Evolutionary conservation across 2,113 vertebrate species (phyloP).

Genomic region (Dendropsophus ebraccatus): DNA sequence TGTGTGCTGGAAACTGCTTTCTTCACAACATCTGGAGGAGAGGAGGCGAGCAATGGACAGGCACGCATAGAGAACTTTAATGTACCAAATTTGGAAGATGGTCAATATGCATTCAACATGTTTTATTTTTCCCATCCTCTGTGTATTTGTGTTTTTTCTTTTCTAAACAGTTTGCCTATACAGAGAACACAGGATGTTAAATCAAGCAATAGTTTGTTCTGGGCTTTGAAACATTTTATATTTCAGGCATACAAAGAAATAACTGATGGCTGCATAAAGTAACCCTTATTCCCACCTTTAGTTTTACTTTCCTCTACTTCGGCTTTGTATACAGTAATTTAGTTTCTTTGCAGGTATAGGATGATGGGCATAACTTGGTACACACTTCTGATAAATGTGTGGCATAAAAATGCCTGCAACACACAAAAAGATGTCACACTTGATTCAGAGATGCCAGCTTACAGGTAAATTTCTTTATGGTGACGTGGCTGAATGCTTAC

Average conservation of each 20-base stretch:
- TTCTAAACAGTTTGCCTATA: conserved; percentile 83
- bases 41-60: conserved; percentile 76
- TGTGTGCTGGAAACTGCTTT: conserved; percentile 87
- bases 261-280: conserved; percentile 47
- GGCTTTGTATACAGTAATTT: conserved; percentile 25
- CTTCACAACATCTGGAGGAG: conserved; percentile 75
- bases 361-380: conserved; percentile 15
- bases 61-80: conserved; percentile 79
- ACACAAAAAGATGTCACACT: conserved; percentile 60
- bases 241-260: conserved; percentile 68
- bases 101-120: conserved; percentile 75
- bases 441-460: conserved; percentile 67
- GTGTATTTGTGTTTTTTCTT: conserved; percentile 71
- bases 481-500: conserved; percentile 76
- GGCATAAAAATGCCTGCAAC: conserved; percentile 14
- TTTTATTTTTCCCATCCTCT: conserved; percentile 42
- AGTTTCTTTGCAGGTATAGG: conserved; percentile 22
- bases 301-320: neutral
- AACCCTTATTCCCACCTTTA: neutral
- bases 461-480: conserved; percentile 76
- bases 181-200: conserved; percentile 83
- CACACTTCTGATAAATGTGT: conserved; percentile 36
- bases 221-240: conserved; percentile 75
- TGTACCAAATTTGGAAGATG: conserved; percentile 88
- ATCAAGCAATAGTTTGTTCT: conserved; percentile 80